Percentiles rank a stretch among this genome's conserved stretches.
Conservation (phyloP, 1,140 invertebrate species). For the Drosophila quadrilineata region DNA sequence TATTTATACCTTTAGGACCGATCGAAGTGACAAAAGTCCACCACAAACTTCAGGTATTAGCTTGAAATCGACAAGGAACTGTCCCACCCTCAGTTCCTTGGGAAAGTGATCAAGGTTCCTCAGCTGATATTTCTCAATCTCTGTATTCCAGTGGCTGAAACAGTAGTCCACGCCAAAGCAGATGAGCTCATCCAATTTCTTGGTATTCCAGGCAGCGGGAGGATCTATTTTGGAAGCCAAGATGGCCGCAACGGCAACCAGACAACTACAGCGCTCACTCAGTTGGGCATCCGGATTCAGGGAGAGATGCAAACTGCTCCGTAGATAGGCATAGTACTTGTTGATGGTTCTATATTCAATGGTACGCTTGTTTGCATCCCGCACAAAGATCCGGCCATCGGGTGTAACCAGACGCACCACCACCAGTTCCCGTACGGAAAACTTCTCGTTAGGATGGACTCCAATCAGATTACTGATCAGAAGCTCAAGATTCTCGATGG, state of each 20-base stretch:
- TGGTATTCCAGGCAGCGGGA: slow-evolving; percentile 62
- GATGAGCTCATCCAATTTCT: slow-evolving; percentile 56
- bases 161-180: slow-evolving; percentile 71
- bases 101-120: slow-evolving; percentile 58
- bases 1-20: slow-evolving; percentile 9
- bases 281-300: slow-evolving; percentile 31
- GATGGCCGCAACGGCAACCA: slow-evolving; percentile 62
- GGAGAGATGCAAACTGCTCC: slow-evolving; percentile 49
- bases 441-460: slow-evolving; percentile 20
- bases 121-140: slow-evolving; percentile 12
- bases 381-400: slow-evolving; percentile 42
- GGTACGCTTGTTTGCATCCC: slow-evolving; percentile 26
- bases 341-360: slow-evolving; percentile 47
- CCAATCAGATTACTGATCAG: slow-evolving; percentile 44
- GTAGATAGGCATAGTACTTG: slow-evolving; percentile 67
- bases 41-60: slow-evolving; percentile 31
- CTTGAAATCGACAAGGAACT: slow-evolving; percentile 51
- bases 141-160: slow-evolving; percentile 46
- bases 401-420: slow-evolving; percentile 59
- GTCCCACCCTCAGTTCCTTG: slow-evolving; percentile 54
- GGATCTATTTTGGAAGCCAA: slow-evolving; percentile 67
- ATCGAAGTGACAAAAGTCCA: slow-evolving; percentile 41
- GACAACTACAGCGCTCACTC: slow-evolving; percentile 51
- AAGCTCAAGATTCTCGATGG: slow-evolving; percentile 54
- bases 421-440: slow-evolving; percentile 57